These are phyloP conservation scores for Lagodon rhomboides DNA, from an alignment of 2,797 vertebrate species.

Conservation along the genomic window DNA sequence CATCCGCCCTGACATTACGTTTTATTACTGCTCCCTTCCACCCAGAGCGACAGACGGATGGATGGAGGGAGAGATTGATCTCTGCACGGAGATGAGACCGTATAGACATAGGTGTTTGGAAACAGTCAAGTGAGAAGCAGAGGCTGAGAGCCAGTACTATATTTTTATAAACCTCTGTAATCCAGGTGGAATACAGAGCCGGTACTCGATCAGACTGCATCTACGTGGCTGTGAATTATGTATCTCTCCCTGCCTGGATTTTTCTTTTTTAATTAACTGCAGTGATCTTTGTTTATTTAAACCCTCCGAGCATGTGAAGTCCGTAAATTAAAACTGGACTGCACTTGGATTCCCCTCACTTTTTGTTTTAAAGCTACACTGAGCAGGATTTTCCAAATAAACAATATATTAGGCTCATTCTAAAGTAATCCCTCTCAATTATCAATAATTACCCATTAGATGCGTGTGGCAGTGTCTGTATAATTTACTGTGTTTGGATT, in stretches of 20 bases:
- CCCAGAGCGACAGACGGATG: slow-evolving; percentile 33
- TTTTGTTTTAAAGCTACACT: too few relatives aligned
- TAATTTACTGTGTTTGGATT: too few relatives aligned
- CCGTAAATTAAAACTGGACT: background rate
- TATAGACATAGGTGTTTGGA: background rate
- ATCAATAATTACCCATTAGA: too few relatives aligned
- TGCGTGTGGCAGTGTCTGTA: too few relatives aligned
- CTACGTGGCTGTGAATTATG: background rate
- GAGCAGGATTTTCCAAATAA: too few relatives aligned
- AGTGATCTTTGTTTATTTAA: background rate
- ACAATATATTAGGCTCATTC: too few relatives aligned
- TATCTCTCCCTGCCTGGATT: background rate
- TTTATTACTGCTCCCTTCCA: slow-evolving; percentile 39
- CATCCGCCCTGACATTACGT: slow-evolving; percentile 46
- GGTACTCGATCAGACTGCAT: background rate
- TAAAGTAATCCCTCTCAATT: too few relatives aligned
- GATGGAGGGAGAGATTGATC: slow-evolving; percentile 20
- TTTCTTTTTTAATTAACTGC: slow-evolving; percentile 5
- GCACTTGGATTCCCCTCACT: too few relatives aligned
- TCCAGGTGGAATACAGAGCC: background rate
- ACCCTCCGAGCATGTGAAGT: background rate
- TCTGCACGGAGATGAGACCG: slow-evolving; percentile 19
- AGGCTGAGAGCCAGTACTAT: background rate
- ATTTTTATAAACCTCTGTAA: background rate
- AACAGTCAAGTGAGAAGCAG: background rate